Conservation (phyloP, 2,888 invertebrate species). For the Pandemis corylana region DNA sequence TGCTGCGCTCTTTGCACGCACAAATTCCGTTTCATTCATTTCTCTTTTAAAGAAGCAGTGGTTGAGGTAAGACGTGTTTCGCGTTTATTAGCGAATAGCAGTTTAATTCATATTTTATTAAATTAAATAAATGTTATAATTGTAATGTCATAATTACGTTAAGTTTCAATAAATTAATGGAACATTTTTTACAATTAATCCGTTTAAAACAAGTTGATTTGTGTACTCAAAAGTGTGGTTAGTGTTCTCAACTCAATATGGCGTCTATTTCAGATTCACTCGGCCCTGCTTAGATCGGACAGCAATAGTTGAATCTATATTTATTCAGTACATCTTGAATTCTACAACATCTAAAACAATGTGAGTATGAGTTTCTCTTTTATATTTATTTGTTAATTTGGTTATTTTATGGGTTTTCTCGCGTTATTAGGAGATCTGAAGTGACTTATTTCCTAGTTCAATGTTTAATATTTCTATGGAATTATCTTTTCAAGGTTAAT, state of each 20-base stretch:
- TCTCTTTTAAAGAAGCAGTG: slow-evolving; percentile 73
- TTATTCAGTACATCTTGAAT: slow-evolving; percentile 63
- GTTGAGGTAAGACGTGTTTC: slow-evolving; percentile 74
- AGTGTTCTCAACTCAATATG: slow-evolving; percentile 12
- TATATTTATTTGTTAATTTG: background rate
- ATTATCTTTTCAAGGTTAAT: background rate
- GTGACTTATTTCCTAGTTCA: no score
- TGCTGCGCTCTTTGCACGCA: no score
- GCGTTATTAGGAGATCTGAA: background rate
- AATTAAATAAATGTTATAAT: no score
- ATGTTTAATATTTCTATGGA: background rate
- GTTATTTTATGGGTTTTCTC: slow-evolving; percentile 1
- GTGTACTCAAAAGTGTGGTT: background rate
- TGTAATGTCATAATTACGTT: background rate
- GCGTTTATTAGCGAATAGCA: slow-evolving; percentile 5
- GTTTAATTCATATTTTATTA: slow-evolving; percentile 8
- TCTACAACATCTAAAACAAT: slow-evolving; percentile 56
- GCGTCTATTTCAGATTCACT: slow-evolving; percentile 65
- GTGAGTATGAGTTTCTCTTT: slow-evolving; percentile 63
- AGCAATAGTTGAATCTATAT: slow-evolving; percentile 53
- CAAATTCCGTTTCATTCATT: slow-evolving; percentile 42
- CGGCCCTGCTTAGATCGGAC: slow-evolving; percentile 73
- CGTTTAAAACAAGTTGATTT: slow-evolving; percentile 2
- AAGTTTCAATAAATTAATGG: no score
- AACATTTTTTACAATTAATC: background rate